Conservation (phyloP, 2,113 vertebrate species). For the Turnix velox region DNA sequence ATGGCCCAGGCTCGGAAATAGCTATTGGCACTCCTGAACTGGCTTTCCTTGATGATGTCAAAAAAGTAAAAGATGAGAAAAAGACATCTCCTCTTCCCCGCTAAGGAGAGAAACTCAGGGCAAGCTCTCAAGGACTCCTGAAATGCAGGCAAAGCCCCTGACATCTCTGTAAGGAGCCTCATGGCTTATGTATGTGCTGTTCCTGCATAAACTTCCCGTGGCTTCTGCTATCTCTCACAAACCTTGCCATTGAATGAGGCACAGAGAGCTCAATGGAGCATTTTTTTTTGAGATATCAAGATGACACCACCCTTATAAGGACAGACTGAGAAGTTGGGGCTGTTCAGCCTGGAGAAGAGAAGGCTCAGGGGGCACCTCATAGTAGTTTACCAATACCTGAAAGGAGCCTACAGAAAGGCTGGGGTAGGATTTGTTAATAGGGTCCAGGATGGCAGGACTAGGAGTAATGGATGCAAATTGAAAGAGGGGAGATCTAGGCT, state of each 20-base stretch:
- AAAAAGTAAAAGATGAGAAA: not conserved
- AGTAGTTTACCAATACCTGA: too few species aligned
- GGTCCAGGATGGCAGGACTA: too few species aligned
- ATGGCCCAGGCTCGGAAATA: not conserved
- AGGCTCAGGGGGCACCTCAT: too few species aligned
- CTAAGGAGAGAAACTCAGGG: not conserved
- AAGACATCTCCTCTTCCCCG: not conserved
- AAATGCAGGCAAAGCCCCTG: not conserved
- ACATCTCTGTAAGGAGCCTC: not conserved
- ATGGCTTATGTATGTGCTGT: not conserved
- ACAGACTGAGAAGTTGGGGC: too few species aligned
- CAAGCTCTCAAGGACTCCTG: not conserved
- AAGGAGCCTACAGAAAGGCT: too few species aligned
- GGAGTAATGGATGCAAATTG: too few species aligned
- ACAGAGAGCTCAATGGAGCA: not conserved
- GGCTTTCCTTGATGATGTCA: not conserved
- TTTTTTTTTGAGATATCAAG: not conserved
- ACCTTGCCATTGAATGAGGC: not conserved
- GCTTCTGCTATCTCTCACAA: not conserved
- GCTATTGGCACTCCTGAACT: not conserved
- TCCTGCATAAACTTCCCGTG: not conserved
- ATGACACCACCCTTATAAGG: too few species aligned
- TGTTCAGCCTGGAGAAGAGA: too few species aligned
- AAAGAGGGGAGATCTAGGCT: too few species aligned
- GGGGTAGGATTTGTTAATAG: too few species aligned